A percentile compares a stretch with the other conserved stretches of the same genome.
phyloP scores from a whole-genome alignment of 2,797 vertebrate species.

The Tolypeutes matacus region DNA sequence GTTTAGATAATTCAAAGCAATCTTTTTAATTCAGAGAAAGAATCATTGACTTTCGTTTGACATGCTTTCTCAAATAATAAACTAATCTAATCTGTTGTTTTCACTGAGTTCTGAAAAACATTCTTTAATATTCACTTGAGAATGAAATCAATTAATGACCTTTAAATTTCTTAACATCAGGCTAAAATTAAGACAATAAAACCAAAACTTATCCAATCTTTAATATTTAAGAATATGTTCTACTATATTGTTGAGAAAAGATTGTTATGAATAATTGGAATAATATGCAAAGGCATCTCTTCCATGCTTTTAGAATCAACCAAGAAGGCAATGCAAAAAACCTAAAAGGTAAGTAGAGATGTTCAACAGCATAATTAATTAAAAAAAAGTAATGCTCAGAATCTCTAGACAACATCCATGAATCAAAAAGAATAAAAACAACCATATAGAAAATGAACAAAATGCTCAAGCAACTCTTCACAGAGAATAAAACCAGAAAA shows the following conservation, averaged over 20 bases:
- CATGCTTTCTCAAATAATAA: not conserved
- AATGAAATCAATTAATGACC: not conserved
- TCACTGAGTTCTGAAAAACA: not conserved
- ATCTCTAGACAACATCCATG: not conserved
- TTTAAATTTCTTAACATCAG: not conserved
- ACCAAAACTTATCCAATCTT: not conserved
- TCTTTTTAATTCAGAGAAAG: not conserved
- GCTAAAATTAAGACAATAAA: not conserved
- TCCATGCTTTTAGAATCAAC: not conserved
- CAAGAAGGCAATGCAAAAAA: not conserved
- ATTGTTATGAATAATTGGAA: not conserved
- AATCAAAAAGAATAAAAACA: not conserved
- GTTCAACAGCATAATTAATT: not conserved
- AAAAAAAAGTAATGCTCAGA: no score
- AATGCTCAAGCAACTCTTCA: not conserved
- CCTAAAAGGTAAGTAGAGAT: not conserved
- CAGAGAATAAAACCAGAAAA: not conserved
- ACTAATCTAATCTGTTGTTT: not conserved
- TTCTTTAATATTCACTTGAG: not conserved
- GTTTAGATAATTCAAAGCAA: not conserved
- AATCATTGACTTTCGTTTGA: not conserved
- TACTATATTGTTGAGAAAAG: not conserved
- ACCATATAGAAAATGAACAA: not conserved
- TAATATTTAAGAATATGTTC: not conserved
- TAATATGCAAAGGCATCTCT: not conserved